These are phyloP conservation scores for Cerastis leucographa DNA, from an alignment of 2,888 invertebrate species.

Conservation along the genomic window DNA sequence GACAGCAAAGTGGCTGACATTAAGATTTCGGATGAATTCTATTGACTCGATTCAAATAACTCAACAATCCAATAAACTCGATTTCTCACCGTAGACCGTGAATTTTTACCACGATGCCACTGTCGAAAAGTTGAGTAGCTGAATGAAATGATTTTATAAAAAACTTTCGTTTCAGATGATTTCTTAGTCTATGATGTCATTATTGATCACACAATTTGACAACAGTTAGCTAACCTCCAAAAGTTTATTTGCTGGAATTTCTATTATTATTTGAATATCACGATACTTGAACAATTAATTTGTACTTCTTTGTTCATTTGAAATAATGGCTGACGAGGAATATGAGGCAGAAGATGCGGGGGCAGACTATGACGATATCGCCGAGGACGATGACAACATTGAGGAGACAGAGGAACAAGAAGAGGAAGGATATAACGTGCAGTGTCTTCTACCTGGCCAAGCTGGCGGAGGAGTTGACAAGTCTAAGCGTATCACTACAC, in stretches of 20 bases:
- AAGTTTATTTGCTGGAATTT: constrained; percentile 1
- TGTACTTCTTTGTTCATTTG: neutral
- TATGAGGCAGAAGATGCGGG: constrained; percentile 95
- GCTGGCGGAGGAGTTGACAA: constrained; percentile 95
- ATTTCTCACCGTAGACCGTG: neutral
- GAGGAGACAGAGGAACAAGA: constrained; percentile 97
- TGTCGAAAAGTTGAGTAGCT: neutral
- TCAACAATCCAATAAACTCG: neutral
- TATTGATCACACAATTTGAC: constrained; percentile 5
- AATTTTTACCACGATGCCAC: neutral
- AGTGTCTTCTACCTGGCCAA: constrained; percentile 95
- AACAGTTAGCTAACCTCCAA: constrained; percentile 37
- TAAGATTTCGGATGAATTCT: neutral
- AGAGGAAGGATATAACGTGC: constrained; percentile 96
- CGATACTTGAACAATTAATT: neutral
- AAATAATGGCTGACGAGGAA: constrained; percentile 95
- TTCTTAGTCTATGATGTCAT: neutral
- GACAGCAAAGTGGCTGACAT: neutral
- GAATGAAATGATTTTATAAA: neutral
- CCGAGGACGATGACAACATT: constrained; percentile 96
- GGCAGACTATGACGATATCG: constrained; percentile 96
- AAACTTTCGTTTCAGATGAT: neutral
- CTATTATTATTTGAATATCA: neutral
- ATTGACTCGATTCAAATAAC: neutral
- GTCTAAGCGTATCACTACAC: constrained; percentile 98